Conservation (phyloP, 1,140 invertebrate genomes). For the Pachyrhynchus sulphureomaculatus region DNA sequence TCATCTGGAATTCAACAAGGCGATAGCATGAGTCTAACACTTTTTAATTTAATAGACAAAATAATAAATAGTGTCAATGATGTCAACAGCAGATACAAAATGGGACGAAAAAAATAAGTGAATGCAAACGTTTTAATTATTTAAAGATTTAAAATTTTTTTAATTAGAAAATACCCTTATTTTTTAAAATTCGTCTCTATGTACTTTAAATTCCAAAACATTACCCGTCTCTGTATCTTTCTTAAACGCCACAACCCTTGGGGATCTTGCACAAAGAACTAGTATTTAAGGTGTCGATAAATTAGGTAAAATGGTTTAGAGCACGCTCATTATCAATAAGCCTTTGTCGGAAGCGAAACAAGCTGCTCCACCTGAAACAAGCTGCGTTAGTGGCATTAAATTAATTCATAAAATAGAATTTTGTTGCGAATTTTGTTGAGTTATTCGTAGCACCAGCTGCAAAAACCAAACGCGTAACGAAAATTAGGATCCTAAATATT, state of each 20-base stretch:
- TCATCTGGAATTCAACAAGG: no score
- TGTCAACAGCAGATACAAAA: no score
- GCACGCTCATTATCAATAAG: conserved; percentile 32
- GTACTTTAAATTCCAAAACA: no score
- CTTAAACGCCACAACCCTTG: neutral
- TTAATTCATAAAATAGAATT: conserved; percentile 25
- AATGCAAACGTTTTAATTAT: no score
- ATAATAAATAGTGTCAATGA: no score
- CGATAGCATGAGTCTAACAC: no score
- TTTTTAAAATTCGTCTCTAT: no score
- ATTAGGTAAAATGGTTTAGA: conserved; percentile 29
- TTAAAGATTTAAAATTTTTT: no score
- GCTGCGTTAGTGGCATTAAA: conserved; percentile 10
- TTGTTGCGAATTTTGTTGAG: conserved; percentile 17
- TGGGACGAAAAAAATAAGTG: no score
- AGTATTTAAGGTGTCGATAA: conserved; percentile 32
- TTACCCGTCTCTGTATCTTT: neutral
- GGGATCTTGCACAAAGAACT: conserved; percentile 20
- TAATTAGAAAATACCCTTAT: no score
- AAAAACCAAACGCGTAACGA: neutral
- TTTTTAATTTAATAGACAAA: no score
- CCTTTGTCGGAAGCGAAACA: conserved; percentile 25
- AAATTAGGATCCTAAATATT: neutral
- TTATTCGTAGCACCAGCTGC: conserved; percentile 6
- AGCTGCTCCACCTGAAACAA: conserved; percentile 23